phyloP scores from a whole-genome alignment of 2,888 invertebrate species.

The Caenorhabditis sinica region DNA sequence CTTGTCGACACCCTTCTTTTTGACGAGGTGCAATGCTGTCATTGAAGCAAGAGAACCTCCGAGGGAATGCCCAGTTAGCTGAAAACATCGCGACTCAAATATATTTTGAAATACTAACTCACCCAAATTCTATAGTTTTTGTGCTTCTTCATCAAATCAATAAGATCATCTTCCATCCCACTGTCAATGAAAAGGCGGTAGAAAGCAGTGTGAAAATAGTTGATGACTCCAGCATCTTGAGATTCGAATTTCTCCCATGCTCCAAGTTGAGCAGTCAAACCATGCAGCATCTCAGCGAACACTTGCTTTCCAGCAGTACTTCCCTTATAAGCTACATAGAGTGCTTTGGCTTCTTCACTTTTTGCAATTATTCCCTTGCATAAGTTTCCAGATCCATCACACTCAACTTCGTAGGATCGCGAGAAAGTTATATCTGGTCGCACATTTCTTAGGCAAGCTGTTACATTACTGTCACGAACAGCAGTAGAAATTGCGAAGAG shows the following conservation, averaged over 20 bases:
- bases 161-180: slow-evolving; percentile 81
- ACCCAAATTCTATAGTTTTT: slow-evolving; percentile 82
- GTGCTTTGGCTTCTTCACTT: slow-evolving; percentile 80
- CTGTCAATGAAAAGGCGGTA: slow-evolving; percentile 79
- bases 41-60: slow-evolving; percentile 83
- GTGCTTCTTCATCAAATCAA: slow-evolving; percentile 80
- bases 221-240: slow-evolving; percentile 82
- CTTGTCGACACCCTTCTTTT: slow-evolving; percentile 76
- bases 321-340: slow-evolving; percentile 82
- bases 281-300: slow-evolving; percentile 81
- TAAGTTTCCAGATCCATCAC: slow-evolving; percentile 76
- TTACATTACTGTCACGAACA: slow-evolving; percentile 77
- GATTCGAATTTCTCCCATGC: slow-evolving; percentile 83
- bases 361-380: slow-evolving; percentile 81
- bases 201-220: slow-evolving; percentile 82
- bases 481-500: slow-evolving; percentile 80
- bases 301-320: slow-evolving; percentile 81
- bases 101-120: not conserved
- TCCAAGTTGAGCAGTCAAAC: slow-evolving; percentile 82
- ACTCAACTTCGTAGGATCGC: slow-evolving; percentile 80
- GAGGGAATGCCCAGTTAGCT: slow-evolving; percentile 82
- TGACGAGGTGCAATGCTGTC: slow-evolving; percentile 81
- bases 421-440: slow-evolving; percentile 80
- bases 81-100: slow-evolving; percentile 5
- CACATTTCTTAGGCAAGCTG: slow-evolving; percentile 78